Conservation (phyloP, 2,113 vertebrate species). For the Petromus typicus region DNA sequence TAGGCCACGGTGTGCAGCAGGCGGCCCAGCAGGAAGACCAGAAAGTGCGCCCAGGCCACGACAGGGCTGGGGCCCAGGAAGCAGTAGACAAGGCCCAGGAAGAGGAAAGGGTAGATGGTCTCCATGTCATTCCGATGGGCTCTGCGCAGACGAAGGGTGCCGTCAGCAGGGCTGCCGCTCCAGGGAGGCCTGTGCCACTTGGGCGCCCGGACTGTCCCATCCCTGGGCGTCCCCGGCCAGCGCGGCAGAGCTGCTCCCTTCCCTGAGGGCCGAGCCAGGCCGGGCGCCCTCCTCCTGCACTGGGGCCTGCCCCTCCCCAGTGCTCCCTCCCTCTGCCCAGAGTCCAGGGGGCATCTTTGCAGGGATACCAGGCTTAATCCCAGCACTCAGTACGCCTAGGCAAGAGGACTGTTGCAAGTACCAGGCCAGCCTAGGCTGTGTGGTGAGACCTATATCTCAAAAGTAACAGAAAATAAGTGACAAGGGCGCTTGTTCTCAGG, state of each 20-base stretch:
- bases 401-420: too few relatives aligned
- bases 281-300: accelerated
- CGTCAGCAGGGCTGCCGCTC: background rate
- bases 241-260: background rate
- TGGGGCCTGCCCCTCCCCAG: background rate
- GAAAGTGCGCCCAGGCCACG: constrained; percentile 93
- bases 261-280: background rate
- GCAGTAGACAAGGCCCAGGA: constrained; percentile 95
- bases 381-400: background rate
- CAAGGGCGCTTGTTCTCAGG: too few relatives aligned
- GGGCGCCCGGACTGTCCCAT: too few relatives aligned
- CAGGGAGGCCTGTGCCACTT: too few relatives aligned
- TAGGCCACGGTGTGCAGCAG: constrained; percentile 93
- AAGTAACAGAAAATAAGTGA: too few relatives aligned
- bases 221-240: background rate
- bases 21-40: constrained; percentile 91
- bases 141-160: constrained; percentile 81
- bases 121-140: constrained; percentile 96
- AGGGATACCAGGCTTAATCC: background rate
- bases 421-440: background rate
- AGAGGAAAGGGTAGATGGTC: constrained; percentile 97
- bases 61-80: constrained; percentile 88
- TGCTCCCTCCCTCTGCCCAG: background rate
- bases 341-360: background rate
- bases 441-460: too few relatives aligned